phyloP scores from a whole-genome alignment of 2,888 invertebrate species.

The Agapostemon virescens region DNA sequence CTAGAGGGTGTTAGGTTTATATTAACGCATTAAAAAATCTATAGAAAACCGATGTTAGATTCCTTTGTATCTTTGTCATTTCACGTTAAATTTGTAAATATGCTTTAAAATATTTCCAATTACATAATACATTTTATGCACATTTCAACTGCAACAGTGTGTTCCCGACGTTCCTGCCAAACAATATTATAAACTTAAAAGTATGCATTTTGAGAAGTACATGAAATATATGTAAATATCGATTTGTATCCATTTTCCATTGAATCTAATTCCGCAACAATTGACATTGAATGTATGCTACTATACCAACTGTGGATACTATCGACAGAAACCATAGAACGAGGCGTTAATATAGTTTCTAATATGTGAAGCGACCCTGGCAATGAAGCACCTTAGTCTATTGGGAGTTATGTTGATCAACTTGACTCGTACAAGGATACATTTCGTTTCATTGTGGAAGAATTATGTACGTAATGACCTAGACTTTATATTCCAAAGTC shows the following conservation, averaged over 20 bases:
- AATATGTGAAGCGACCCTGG: slow-evolving; percentile 52
- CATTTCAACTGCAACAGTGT: not conserved
- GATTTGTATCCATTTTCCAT: slow-evolving; percentile 18
- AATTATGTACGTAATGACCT: not conserved
- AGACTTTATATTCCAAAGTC: not conserved
- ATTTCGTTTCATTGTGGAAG: not conserved
- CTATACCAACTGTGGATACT: slow-evolving; percentile 45
- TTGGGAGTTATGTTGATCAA: slow-evolving; percentile 12
- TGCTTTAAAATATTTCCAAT: not conserved
- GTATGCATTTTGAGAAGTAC: slow-evolving; percentile 13
- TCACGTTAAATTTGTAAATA: not conserved
- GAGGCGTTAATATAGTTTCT: slow-evolving; percentile 24
- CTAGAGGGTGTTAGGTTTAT: slow-evolving; percentile 47
- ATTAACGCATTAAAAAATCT: slow-evolving; percentile 18
- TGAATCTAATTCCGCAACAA: slow-evolving; percentile 29
- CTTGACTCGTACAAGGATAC: not conserved
- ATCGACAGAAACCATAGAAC: slow-evolving; percentile 50
- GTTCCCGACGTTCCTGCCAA: not conserved
- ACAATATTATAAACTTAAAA: slow-evolving; percentile 6
- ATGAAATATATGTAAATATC: not conserved
- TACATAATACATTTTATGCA: not conserved
- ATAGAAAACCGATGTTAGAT: not conserved
- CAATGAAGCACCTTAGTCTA: slow-evolving; percentile 62
- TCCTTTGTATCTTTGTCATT: not conserved
- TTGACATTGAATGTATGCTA: slow-evolving; percentile 32